Percentiles rank a stretch among this genome's conserved stretches.
These are phyloP conservation scores for Pheucticus melanocephalus DNA, from an alignment of 2,113 vertebrate species.

Conservation along the genomic window DNA sequence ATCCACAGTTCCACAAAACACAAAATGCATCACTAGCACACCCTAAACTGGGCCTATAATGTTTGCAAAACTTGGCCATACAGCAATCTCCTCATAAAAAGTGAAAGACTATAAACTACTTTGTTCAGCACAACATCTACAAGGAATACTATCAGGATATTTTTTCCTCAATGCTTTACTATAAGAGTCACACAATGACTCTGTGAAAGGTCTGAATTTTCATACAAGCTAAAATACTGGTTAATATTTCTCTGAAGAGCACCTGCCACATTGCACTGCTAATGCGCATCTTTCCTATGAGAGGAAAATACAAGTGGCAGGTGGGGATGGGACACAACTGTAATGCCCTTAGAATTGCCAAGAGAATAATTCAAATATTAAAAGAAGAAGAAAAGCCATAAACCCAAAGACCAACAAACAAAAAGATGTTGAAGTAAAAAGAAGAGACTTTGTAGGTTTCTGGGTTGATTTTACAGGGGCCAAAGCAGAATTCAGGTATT, in stretches of 20 bases:
- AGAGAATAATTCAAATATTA: neutral
- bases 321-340: rapidly evolving
- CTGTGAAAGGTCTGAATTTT: neutral
- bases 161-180: neutral
- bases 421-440: neutral
- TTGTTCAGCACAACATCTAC: neutral
- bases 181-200: neutral
- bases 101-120: neutral
- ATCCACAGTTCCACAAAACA: neutral
- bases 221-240: neutral
- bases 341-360: neutral
- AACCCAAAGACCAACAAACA: neutral
- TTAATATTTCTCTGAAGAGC: neutral
- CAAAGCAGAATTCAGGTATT: neutral
- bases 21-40: neutral
- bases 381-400: neutral
- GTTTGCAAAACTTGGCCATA: neutral
- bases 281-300: rapidly evolving
- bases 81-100: neutral
- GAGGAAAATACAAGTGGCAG: neutral
- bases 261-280: rapidly evolving
- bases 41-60: neutral
- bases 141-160: neutral
- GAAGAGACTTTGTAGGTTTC: neutral
- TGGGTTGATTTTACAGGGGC: neutral